Evolutionary conservation across 2,888 invertebrate species (phyloP).

Genomic region (Cryptocephalus primarius): DNA sequence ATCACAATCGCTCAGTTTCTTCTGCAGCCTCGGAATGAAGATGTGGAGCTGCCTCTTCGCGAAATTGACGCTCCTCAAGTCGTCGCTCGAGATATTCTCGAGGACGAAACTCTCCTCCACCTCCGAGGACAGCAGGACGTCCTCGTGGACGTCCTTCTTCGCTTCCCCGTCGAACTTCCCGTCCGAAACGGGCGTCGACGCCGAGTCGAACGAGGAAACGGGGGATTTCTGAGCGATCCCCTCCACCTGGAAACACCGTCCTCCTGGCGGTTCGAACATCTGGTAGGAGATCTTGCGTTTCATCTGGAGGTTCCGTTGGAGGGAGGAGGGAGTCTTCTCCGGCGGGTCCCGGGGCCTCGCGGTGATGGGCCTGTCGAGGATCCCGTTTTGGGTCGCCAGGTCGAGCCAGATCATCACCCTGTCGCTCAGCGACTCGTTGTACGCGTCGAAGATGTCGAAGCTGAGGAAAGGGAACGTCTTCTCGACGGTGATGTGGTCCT

Average conservation of each 20-base stretch:
- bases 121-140: slow-evolving; percentile 13
- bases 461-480: not conserved
- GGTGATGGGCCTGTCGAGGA: slow-evolving; percentile 1
- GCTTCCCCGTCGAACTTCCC: no score
- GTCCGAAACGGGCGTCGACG: no score
- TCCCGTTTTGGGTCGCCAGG: slow-evolving; percentile 42
- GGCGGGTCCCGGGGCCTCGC: not conserved
- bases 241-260: slow-evolving; percentile 3
- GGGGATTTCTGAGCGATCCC: slow-evolving; percentile 2
- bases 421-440: slow-evolving; percentile 46
- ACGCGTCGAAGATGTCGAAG: slow-evolving; percentile 6
- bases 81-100: slow-evolving; percentile 6
- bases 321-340: no score
- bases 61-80: slow-evolving; percentile 4
- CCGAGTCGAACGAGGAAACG: no score
- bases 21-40: slow-evolving; percentile 58
- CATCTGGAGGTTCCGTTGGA: no score
- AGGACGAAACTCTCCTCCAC: slow-evolving; percentile 11
- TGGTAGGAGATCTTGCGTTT: no score
- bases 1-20: slow-evolving; percentile 32
- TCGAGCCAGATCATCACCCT: slow-evolving; percentile 73
- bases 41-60: slow-evolving; percentile 57
- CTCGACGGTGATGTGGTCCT: not conserved
- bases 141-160: slow-evolving; percentile 3
- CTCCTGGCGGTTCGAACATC: no score